phyloP scores from a whole-genome alignment of 2,113 vertebrate genomes.

The Tichodroma muraria region DNA sequence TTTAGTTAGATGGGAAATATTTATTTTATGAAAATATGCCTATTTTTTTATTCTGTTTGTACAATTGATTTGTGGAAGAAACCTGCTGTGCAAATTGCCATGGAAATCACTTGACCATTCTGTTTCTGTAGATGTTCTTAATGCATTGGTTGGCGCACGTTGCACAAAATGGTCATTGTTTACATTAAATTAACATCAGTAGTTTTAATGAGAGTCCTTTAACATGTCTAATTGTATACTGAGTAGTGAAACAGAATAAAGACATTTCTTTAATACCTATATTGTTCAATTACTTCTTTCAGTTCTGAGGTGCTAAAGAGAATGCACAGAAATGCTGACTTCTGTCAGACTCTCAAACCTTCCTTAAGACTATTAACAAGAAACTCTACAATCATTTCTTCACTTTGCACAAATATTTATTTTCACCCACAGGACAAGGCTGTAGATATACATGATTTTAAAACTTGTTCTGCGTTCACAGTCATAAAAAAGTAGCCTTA shows the following conservation, averaged over 20 bases:
- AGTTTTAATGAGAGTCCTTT: not conserved
- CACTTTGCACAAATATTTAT: not conserved
- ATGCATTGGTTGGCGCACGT: not conserved
- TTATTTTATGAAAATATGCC: not conserved
- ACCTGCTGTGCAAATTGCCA: not conserved
- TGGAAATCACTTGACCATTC: not conserved
- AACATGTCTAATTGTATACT: not conserved
- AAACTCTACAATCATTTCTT: not conserved
- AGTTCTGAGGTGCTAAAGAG: not conserved
- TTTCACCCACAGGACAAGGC: not conserved
- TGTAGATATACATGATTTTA: not conserved
- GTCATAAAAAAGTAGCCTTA: not conserved
- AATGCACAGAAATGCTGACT: not conserved
- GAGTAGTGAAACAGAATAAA: conserved; percentile 37
- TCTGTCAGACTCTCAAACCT: not conserved
- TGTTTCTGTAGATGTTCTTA: not conserved
- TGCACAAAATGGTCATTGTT: conserved; percentile 30
- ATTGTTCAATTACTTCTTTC: not conserved
- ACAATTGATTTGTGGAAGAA: not conserved
- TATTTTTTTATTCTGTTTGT: not conserved
- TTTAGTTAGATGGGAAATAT: not conserved
- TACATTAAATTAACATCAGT: conserved; percentile 21
- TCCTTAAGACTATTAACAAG: not conserved
- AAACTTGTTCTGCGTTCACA: not conserved
- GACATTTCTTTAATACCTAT: not conserved